Conservation (phyloP, 2,113 vertebrate genomes). For the Redunca redunca region DNA sequence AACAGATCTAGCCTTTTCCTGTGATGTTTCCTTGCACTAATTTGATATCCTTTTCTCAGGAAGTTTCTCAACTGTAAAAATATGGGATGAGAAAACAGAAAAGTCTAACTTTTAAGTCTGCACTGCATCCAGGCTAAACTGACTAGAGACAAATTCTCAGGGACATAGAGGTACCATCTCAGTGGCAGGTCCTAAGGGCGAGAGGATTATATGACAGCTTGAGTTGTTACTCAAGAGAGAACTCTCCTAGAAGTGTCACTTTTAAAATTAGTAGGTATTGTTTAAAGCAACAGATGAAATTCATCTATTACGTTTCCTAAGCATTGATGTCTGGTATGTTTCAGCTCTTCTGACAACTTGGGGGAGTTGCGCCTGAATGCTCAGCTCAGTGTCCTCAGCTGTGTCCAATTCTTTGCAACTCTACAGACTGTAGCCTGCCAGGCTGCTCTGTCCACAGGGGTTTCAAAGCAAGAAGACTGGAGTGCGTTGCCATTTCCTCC, state of each 20-base stretch:
- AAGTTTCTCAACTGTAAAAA: constrained; percentile 45
- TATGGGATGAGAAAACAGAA: constrained; percentile 31
- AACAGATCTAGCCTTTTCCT: constrained; percentile 57
- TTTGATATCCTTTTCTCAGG: constrained; percentile 42
- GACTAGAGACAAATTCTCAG: not conserved
- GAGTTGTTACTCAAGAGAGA: not conserved
- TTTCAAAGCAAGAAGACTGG: not conserved
- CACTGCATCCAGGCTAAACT: not conserved
- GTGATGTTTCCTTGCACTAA: constrained; percentile 26
- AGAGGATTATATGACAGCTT: not conserved
- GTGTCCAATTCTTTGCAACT: not conserved
- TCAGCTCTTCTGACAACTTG: not conserved
- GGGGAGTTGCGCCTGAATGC: not conserved
- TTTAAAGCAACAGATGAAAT: not conserved
- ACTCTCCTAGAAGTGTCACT: not conserved
- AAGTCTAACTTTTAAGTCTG: not conserved
- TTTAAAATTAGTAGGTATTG: not conserved
- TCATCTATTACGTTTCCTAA: not conserved
- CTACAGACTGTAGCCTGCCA: not conserved
- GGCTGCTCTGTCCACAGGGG: not conserved
- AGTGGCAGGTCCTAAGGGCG: not conserved
- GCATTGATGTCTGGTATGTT: not conserved
- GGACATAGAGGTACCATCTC: not conserved
- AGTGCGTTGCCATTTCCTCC: not conserved
- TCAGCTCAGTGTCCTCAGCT: not conserved